These are phyloP conservation scores for Cheilosia variabilis DNA, from an alignment of 2,888 invertebrate species.

Conservation along the genomic window DNA sequence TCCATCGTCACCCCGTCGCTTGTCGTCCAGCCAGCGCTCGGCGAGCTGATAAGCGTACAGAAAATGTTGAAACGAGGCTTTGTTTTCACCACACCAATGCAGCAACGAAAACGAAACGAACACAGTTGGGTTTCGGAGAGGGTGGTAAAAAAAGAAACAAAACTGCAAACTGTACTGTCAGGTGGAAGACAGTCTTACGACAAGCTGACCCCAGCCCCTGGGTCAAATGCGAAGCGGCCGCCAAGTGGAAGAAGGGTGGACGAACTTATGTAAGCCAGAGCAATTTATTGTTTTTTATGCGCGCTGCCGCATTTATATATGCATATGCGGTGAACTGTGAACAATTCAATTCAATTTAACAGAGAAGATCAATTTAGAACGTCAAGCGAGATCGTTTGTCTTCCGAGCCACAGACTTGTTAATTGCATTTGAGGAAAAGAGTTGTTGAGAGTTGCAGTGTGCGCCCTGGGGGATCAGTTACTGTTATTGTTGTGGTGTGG, in stretches of 20 bases:
- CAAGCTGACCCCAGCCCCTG: slow-evolving; percentile 43
- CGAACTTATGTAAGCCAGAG: slow-evolving; percentile 62
- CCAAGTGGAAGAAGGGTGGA: slow-evolving; percentile 47
- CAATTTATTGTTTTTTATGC: slow-evolving; percentile 53
- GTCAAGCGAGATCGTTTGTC: slow-evolving; percentile 36
- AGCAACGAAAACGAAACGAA: background rate
- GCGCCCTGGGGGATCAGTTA: slow-evolving; percentile 11
- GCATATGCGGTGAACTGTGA: slow-evolving; percentile 27
- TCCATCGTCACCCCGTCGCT: slow-evolving; percentile 35
- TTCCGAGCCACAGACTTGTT: slow-evolving; percentile 52
- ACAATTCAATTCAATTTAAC: slow-evolving; percentile 66
- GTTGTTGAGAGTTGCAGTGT: slow-evolving; percentile 49
- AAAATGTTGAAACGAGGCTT: slow-evolving; percentile 52
- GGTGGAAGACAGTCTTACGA: slow-evolving; percentile 30
- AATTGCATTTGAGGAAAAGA: slow-evolving; percentile 66
- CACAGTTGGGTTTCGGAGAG: slow-evolving; percentile 7
- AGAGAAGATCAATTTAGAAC: slow-evolving; percentile 45
- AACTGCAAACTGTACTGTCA: slow-evolving; percentile 1
- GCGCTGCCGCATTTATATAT: background rate
- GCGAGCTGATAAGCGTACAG: slow-evolving; percentile 58
- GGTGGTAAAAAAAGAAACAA: background rate
- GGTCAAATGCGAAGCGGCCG: slow-evolving; percentile 21
- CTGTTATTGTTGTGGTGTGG: background rate
- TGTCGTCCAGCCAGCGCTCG: slow-evolving; percentile 1
- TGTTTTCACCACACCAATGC: slow-evolving; percentile 47